A percentile compares a stretch with the other conserved stretches of the same genome.
phyloP scores from a whole-genome alignment of 2,797 vertebrate species.

The Chaenodraco wilsoni region DNA sequence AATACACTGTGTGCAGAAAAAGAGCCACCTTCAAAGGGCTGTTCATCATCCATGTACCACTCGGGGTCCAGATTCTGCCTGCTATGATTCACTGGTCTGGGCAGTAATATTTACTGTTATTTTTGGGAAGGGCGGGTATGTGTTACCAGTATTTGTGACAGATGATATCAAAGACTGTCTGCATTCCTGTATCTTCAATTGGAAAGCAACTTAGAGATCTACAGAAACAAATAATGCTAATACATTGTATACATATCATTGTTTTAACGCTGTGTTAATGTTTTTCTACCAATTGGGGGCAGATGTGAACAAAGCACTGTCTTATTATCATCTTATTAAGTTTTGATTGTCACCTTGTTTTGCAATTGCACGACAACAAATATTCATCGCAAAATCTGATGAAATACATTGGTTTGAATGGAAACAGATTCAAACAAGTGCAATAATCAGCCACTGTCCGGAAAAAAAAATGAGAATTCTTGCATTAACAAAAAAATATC shows the following conservation, averaged over 20 bases:
- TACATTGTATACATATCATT: neutral
- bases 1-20: conserved; percentile 25
- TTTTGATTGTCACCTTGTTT: no score
- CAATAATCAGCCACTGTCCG: no score
- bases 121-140: neutral
- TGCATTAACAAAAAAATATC: no score
- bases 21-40: conserved; percentile 17
- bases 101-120: neutral
- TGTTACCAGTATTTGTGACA: conserved; percentile 1
- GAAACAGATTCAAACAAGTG: no score
- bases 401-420: no score
- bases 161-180: neutral
- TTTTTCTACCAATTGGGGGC: neutral
- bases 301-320: neutral
- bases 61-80: conserved; percentile 3
- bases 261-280: neutral
- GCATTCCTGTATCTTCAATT: neutral
- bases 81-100: neutral
- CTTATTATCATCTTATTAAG: neutral
- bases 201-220: neutral
- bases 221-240: neutral
- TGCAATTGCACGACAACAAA: no score
- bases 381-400: no score
- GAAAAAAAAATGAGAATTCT: no score
- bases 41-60: conserved; percentile 14